These are phyloP conservation scores for Entomyzon cyanotis DNA, from an alignment of 2,113 vertebrate species.

Conservation along the genomic window DNA sequence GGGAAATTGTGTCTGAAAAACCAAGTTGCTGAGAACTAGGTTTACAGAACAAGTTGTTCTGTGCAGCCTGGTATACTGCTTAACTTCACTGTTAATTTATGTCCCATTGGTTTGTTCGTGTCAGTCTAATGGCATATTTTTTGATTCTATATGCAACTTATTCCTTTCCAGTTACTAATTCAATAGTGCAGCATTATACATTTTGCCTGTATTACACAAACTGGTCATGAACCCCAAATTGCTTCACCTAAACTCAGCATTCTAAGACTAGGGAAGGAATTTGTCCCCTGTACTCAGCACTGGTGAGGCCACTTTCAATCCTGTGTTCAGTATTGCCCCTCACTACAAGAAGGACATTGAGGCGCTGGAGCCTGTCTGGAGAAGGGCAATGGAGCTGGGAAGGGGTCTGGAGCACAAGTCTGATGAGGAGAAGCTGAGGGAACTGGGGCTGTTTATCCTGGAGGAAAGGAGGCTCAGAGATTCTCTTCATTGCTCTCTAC, in stretches of 20 bases:
- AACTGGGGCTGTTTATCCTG: neutral
- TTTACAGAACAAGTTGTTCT: neutral
- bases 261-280: neutral
- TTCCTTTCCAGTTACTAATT: neutral
- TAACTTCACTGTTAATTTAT: neutral
- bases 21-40: neutral
- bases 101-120: neutral
- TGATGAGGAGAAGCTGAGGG: accelerated
- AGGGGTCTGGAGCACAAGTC: neutral
- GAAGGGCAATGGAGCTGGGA: neutral
- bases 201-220: neutral
- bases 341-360: accelerated
- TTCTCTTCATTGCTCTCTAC: accelerated
- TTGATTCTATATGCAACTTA: neutral
- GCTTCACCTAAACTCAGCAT: neutral
- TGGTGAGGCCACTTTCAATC: neutral
- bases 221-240: neutral
- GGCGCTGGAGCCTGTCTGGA: accelerated
- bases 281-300: accelerated
- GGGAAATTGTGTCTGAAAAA: neutral
- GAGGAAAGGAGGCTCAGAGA: neutral
- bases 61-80: neutral
- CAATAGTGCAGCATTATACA: neutral
- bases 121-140: neutral
- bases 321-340: neutral